phyloP scores from a whole-genome alignment of 1,140 invertebrate genomes.

The Drosophila tristis region DNA sequence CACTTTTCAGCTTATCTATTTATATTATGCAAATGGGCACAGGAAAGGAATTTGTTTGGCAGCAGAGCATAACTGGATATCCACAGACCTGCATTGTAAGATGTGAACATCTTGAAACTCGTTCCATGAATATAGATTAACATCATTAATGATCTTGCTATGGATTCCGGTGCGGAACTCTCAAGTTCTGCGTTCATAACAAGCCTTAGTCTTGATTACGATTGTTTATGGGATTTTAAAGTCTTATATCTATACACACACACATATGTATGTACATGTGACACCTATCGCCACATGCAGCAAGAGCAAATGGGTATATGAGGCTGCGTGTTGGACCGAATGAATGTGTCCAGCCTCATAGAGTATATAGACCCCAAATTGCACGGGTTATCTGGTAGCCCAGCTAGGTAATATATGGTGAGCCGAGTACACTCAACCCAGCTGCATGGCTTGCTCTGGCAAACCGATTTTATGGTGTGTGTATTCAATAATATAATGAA shows the following conservation, averaged over 20 bases:
- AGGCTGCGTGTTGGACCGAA: not conserved
- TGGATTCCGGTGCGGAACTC: constrained; percentile 57
- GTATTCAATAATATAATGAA: constrained; percentile 26
- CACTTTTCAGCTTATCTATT: constrained; percentile 20
- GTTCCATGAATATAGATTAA: constrained; percentile 66
- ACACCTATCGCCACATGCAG: not conserved
- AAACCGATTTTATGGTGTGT: not conserved
- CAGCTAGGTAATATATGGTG: too few species aligned
- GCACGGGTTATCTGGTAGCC: not conserved
- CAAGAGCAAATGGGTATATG: constrained; percentile 15
- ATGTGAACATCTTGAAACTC: constrained; percentile 58
- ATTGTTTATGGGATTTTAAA: constrained; percentile 49
- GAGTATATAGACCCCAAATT: not conserved
- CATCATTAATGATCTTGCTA: constrained; percentile 54
- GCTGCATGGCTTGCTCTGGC: not conserved
- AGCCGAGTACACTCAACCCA: too few species aligned
- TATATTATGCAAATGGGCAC: constrained; percentile 62
- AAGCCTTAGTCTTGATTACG: constrained; percentile 37
- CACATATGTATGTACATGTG: too few species aligned
- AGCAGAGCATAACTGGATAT: constrained; percentile 46
- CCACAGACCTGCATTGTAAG: constrained; percentile 64
- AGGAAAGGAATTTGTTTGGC: constrained; percentile 2
- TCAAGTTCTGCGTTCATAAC: constrained; percentile 7
- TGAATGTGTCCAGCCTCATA: constrained; percentile 15
- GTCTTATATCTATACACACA: not conserved